Evolutionary conservation across 2,797 vertebrate species (phyloP), one percentile per base, ranked within the genome.

Genomic region (Thunnus albacares): DNA sequence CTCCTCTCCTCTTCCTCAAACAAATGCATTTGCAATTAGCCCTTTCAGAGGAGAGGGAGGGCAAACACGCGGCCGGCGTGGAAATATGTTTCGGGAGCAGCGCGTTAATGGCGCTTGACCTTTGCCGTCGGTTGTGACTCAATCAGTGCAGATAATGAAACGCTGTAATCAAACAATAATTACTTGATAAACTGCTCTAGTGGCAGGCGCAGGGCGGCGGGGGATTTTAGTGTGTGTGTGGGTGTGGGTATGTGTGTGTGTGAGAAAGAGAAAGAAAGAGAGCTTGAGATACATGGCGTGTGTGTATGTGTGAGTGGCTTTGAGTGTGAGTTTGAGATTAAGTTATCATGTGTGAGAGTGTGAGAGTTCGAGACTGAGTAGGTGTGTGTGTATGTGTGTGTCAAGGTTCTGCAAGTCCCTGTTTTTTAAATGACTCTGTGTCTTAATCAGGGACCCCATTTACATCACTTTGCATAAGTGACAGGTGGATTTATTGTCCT

Each of bases 111-210:
- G 90, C 86, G 93, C 94, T 93, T 95, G 95, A 96, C 95, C 95
- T 96, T 95, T 95, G 94, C 91, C 94, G 93, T 81, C 72, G 92
- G 89, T 90, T 94, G 92, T 95, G 95, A 96, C 95, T 96, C 95
- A 95, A 95, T 96, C 95, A 95, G 93, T 75, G 92, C 93, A 95
- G 94, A 96, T 96, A 96, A 96, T 96, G 95, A 96, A 96, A 96
- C 83, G 92, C 94, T 94, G 95, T 95, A 96, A 96, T 96, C 95
- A 96, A 96, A 96, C 95, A 96, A 96, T 96, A 96, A 96, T 96
- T 95, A 95, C 94, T 95, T 95, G 95, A 96, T 96, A 95, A 96
- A 96, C 94, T 95, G 94, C 93, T 92, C 93, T 79, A 71, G 88
- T 93, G 93, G 91, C 92, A 92, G 91, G 85, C 87, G 64, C 14